A percentile compares a stretch with the other conserved stretches of the same genome.
Conservation (phyloP, 1,140 invertebrate species). For the Lutraria rhynchaena region DNA sequence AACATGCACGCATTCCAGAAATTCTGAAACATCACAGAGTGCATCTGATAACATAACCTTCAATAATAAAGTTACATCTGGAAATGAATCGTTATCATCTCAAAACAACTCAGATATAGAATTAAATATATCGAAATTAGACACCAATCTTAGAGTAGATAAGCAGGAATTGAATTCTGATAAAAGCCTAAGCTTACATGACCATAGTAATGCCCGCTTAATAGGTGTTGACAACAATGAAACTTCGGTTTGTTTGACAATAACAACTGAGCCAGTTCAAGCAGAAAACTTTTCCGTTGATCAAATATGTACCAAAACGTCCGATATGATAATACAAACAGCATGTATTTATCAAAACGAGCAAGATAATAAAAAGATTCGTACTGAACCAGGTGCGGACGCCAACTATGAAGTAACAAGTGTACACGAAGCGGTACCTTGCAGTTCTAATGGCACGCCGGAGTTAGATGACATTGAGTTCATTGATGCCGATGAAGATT, state of each 20-base stretch:
- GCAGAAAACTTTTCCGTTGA: not conserved
- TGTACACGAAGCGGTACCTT: not conserved
- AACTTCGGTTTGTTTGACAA: not conserved
- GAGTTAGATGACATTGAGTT: conserved; percentile 41
- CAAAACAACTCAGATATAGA: conserved; percentile 20
- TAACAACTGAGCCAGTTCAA: not conserved
- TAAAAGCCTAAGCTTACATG: too few species aligned
- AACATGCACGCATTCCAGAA: conserved; percentile 5
- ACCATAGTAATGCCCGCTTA: too few species aligned
- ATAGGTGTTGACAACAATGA: too few species aligned
- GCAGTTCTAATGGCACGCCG: too few species aligned
- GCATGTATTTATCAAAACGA: too few species aligned
- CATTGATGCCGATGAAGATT: conserved; percentile 36
- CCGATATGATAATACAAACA: too few species aligned
- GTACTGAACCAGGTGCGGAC: too few species aligned
- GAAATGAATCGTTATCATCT: conserved; percentile 16
- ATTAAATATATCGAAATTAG: conserved; percentile 19
- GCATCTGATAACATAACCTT: conserved; percentile 39
- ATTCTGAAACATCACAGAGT: conserved; percentile 3
- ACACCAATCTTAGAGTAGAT: not conserved
- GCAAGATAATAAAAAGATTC: too few species aligned
- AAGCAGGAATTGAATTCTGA: conserved; percentile 13
- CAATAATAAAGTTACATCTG: conserved; percentile 17
- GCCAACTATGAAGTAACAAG: not conserved
- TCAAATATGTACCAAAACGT: too few species aligned